Percentiles rank a stretch among this genome's conserved stretches.
Conservation (phyloP, 2,797 vertebrate species). For the Tragelaphus eurycerus region DNA sequence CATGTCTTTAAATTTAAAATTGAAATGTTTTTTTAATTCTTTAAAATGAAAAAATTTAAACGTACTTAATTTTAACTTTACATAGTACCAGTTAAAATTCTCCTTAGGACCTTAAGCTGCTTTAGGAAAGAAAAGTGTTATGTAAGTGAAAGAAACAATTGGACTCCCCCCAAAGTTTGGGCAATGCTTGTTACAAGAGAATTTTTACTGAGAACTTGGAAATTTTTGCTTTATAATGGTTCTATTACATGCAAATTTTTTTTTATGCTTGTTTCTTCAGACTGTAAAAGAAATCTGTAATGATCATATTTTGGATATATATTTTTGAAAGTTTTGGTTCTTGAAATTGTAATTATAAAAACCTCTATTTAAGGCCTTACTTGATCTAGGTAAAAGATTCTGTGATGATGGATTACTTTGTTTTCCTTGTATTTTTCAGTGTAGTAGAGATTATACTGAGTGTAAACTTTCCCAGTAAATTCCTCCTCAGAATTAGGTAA, state of each 20-base stretch:
- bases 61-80: not conserved
- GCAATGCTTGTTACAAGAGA: not conserved
- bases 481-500: not conserved
- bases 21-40: not conserved
- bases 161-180: not conserved
- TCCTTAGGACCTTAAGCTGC: not conserved
- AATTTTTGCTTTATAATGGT: not conserved
- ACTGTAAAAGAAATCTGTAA: not conserved
- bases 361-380: not conserved
- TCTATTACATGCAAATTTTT: not conserved
- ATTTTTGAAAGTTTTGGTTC: not conserved
- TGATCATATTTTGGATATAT: not conserved
- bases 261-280: not conserved
- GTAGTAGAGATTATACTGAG: not conserved
- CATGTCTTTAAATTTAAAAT: not conserved
- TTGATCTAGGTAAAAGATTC: not conserved
- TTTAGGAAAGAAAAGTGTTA: slow-evolving; percentile 35
- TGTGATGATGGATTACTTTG: not conserved
- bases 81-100: not conserved
- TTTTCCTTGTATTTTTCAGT: slow-evolving; percentile 8
- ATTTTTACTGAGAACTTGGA: slow-evolving; percentile 14
- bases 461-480: not conserved
- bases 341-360: slow-evolving; percentile 18
- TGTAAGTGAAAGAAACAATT: not conserved
- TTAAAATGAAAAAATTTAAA: not conserved